Conservation (phyloP, 2,888 invertebrate species). For the Stenodera caucasica region DNA sequence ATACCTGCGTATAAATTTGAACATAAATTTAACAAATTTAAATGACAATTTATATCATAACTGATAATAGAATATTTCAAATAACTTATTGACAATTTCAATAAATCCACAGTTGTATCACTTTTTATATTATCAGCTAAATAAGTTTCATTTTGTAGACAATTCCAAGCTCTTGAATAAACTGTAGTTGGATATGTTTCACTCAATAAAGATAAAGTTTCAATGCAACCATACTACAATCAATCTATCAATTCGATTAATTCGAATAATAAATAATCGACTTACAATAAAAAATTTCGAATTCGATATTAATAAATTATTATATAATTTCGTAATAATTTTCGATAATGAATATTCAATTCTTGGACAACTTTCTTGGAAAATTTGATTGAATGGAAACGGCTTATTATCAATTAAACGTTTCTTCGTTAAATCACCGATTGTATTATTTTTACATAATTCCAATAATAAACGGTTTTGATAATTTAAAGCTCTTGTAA, state of each 20-base stretch:
- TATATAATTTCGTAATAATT: conserved; percentile 59
- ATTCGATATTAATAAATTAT: conserved; percentile 62
- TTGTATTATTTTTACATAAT: conserved; percentile 34
- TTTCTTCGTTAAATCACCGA: conserved; percentile 49
- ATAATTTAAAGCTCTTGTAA: conserved; percentile 57
- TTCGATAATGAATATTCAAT: conserved; percentile 62
- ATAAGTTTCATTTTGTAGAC: conserved; percentile 40
- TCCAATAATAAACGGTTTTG: conserved; percentile 49
- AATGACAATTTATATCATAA: conserved; percentile 60
- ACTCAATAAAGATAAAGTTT: conserved; percentile 69
- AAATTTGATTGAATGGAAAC: conserved; percentile 56
- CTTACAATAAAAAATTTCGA: conserved; percentile 71
- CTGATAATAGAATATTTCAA: conserved; percentile 58
- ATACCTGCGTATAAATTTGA: conserved; percentile 63
- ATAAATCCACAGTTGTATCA: conserved; percentile 45
- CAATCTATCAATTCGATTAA: conserved; percentile 49
- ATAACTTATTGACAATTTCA: conserved; percentile 52
- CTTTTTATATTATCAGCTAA: conserved; percentile 14
- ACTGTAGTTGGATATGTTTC: conserved; percentile 68
- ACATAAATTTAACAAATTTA: conserved; percentile 57
- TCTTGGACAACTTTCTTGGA: conserved; percentile 37
- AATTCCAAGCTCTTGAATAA: conserved; percentile 70
- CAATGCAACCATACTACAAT: conserved; percentile 65
- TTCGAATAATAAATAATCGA: conserved; percentile 34
- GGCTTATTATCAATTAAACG: conserved; percentile 59